A percentile compares a stretch with the other conserved stretches of the same genome.
Conservation (phyloP, 2,797 vertebrate genomes). For the Nyctalus aviator region DNA sequence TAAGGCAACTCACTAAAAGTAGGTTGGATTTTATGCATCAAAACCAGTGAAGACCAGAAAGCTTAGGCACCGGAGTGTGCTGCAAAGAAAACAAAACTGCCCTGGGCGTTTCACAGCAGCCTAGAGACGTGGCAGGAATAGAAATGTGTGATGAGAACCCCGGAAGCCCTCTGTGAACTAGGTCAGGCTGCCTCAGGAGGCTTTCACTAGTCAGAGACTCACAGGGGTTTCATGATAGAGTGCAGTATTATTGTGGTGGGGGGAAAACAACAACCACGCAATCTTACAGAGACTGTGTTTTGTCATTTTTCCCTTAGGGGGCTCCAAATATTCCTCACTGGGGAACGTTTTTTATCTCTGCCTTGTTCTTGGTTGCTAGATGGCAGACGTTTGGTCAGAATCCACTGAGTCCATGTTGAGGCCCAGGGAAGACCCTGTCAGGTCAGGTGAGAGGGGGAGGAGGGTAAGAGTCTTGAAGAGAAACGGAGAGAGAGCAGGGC, state of each 20-base stretch:
- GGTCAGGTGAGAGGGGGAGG: neutral
- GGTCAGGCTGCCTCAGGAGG: neutral
- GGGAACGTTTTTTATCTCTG: neutral
- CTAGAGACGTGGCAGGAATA: neutral
- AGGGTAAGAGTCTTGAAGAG: neutral
- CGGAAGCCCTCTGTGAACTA: neutral
- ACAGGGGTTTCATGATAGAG: neutral
- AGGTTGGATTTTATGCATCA: slow-evolving; percentile 10
- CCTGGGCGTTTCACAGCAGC: neutral
- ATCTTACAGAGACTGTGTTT: neutral
- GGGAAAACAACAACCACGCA: neutral
- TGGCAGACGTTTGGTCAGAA: neutral
- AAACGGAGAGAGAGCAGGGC: neutral
- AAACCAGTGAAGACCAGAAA: neutral
- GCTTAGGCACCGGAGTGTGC: neutral
- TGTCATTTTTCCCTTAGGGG: neutral
- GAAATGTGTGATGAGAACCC: neutral
- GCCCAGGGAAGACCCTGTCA: neutral
- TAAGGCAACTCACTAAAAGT: slow-evolving; percentile 19
- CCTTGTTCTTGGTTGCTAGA: neutral
- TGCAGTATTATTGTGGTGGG: neutral
- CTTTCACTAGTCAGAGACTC: neutral
- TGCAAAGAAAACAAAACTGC: neutral
- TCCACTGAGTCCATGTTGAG: neutral
- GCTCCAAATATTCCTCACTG: neutral